Conservation (phyloP, 1,140 invertebrate species). For the Battus philenor region DNA sequence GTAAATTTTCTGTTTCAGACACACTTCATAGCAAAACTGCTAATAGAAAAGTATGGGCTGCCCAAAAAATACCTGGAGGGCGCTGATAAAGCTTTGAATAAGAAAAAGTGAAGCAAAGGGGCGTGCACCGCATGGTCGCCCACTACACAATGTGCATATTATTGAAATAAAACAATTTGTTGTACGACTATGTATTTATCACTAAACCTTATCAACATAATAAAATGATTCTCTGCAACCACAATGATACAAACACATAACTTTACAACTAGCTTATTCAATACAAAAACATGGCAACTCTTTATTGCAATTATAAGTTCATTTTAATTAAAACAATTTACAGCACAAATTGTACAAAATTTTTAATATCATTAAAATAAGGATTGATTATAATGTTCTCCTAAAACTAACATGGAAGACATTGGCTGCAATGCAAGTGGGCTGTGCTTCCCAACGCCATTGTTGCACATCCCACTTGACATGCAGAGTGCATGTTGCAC, state of each 20-base stretch:
- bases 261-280: not conserved
- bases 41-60: constrained; percentile 69
- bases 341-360: no score
- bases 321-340: no score
- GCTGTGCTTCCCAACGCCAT: no score
- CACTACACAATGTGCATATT: not conserved
- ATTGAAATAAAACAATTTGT: constrained; percentile 12
- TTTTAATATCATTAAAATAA: no score
- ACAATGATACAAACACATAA: constrained; percentile 1
- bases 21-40: constrained; percentile 64
- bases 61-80: constrained; percentile 73
- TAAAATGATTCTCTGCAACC: constrained; percentile 2
- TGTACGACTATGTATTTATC: constrained; percentile 9
- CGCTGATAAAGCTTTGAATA: constrained; percentile 69
- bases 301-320: no score
- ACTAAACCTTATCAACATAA: constrained; percentile 12
- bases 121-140: constrained; percentile 15
- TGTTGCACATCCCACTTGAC: no score
- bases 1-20: constrained; percentile 45
- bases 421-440: no score
- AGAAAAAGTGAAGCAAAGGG: constrained; percentile 53
- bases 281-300: constrained; percentile 7
- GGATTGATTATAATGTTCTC: no score
- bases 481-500: no score
- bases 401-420: not conserved